phyloP scores from a whole-genome alignment of 2,888 invertebrate species.

The Yponomeuta malinellus region DNA sequence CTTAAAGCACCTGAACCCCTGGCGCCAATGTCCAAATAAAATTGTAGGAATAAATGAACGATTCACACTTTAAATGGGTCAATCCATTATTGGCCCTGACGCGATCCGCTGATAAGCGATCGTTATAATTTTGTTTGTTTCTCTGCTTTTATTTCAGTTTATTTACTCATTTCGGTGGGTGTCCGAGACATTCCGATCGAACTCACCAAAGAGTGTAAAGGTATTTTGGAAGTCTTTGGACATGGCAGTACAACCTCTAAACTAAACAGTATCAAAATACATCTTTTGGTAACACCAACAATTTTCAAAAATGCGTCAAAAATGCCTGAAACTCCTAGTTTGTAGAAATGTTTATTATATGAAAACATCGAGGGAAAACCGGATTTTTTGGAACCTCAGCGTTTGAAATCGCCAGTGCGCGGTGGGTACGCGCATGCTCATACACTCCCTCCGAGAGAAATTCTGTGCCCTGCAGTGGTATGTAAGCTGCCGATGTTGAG shows the following conservation, averaged over 20 bases:
- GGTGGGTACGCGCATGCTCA: too few relatives aligned
- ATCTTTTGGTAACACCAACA: too few relatives aligned
- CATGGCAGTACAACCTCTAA: neutral
- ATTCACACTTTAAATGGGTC: constrained; percentile 68
- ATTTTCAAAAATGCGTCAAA: too few relatives aligned
- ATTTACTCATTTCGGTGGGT: constrained; percentile 31
- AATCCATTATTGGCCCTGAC: constrained; percentile 64
- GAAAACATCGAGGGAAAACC: too few relatives aligned
- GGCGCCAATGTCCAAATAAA: constrained; percentile 5
- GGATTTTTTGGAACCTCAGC: too few relatives aligned
- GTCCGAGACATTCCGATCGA: constrained; percentile 47
- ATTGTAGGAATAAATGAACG: constrained; percentile 44
- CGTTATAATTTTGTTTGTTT: constrained; percentile 45
- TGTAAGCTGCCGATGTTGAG: too few relatives aligned
- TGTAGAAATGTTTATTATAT: too few relatives aligned
- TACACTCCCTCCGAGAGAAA: too few relatives aligned
- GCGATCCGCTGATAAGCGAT: constrained; percentile 54
- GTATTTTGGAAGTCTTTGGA: constrained; percentile 21
- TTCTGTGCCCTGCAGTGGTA: too few relatives aligned
- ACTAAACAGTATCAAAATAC: too few relatives aligned
- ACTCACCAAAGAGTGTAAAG: constrained; percentile 26
- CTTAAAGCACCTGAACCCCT: neutral
- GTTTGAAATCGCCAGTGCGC: too few relatives aligned
- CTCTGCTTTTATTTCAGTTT: constrained; percentile 47
- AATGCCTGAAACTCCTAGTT: too few relatives aligned